These are phyloP conservation scores for Rhopilema esculentum DNA, from an alignment of 30 jellyfish, hydroid and myxozoan genomes.

Conservation along the genomic window DNA sequence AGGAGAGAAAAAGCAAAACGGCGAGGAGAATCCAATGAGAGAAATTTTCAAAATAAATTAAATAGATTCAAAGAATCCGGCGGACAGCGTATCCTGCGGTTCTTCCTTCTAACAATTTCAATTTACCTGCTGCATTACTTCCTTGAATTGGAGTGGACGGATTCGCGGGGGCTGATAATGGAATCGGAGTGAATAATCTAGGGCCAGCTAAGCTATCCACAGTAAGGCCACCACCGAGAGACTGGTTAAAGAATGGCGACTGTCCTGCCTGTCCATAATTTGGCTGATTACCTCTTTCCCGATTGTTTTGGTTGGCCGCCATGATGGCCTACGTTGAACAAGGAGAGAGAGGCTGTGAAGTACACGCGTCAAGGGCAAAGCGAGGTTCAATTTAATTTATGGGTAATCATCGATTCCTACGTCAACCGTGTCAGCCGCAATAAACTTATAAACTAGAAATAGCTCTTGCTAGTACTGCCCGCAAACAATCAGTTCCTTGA, in stretches of 20 bases:
- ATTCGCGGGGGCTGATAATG: slow-evolving; percentile 60
- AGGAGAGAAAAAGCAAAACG: no score
- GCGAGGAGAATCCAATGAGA: no score
- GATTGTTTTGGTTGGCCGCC: slow-evolving; percentile 78
- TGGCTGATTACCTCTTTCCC: slow-evolving; percentile 44
- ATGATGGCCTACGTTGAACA: slow-evolving; percentile 45
- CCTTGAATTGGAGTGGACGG: slow-evolving; percentile 38
- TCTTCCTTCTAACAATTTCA: no score
- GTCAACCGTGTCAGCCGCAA: no score
- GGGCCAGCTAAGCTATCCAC: slow-evolving; percentile 87
- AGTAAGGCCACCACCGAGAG: slow-evolving; percentile 75
- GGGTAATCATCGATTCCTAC: no score
- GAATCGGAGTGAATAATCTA: slow-evolving; percentile 87
- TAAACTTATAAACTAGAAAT: no score
- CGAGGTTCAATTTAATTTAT: no score
- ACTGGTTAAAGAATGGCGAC: slow-evolving; percentile 68
- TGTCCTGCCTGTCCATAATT: slow-evolving; percentile 54
- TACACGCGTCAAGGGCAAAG: slow-evolving; percentile 71
- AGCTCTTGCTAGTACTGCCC: no score
- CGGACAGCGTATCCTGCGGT: no score
- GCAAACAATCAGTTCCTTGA: no score
- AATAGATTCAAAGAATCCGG: no score
- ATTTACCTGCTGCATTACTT: neutral
- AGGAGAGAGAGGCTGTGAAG: slow-evolving; percentile 55
- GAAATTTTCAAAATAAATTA: no score